These are phyloP conservation scores for Tragopan temminckii DNA, from an alignment of 2,797 vertebrate genomes.

Conservation along the genomic window DNA sequence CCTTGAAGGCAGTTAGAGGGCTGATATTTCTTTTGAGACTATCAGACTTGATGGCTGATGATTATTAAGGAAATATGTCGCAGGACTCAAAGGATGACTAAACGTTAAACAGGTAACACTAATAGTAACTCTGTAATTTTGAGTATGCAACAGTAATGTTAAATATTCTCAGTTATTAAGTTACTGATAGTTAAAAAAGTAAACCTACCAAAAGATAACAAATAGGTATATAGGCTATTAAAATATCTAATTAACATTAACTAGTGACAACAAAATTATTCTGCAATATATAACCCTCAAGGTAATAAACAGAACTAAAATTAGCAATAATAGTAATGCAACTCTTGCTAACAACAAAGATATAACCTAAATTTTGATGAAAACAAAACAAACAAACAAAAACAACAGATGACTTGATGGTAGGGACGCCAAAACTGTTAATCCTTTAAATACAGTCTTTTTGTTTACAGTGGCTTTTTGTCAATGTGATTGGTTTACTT, in stretches of 20 bases:
- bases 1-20: conserved; percentile 92
- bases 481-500: conserved; percentile 98
- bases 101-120: conserved; percentile 99
- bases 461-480: conserved; percentile 88
- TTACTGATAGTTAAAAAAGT: conserved; percentile 99
- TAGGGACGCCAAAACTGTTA: conserved; percentile 86
- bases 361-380: conserved; percentile 89
- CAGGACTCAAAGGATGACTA: conserved; percentile 99
- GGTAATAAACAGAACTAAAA: conserved; percentile 95
- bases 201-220: conserved; percentile 95
- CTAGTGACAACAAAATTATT: conserved; percentile 91
- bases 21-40: conserved; percentile 98
- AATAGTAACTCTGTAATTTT: conserved; percentile 95
- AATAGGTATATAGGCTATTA: conserved; percentile 92
- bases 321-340: conserved; percentile 91
- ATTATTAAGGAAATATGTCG: conserved; percentile 96
- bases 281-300: conserved; percentile 89
- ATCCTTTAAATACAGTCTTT: conserved; percentile 85
- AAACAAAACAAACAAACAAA: conserved; percentile 61
- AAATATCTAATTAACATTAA: conserved; percentile 94
- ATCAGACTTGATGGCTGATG: conserved; percentile 96
- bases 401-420: conserved; percentile 74
- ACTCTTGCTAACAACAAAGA: conserved; percentile 90
- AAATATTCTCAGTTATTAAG: conserved; percentile 92
- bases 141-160: conserved; percentile 91